Percentiles rank a stretch among this genome's conserved stretches.
Evolutionary conservation across 1,140 invertebrate species (phyloP).

Genomic region (Bombus consobrinus): DNA sequence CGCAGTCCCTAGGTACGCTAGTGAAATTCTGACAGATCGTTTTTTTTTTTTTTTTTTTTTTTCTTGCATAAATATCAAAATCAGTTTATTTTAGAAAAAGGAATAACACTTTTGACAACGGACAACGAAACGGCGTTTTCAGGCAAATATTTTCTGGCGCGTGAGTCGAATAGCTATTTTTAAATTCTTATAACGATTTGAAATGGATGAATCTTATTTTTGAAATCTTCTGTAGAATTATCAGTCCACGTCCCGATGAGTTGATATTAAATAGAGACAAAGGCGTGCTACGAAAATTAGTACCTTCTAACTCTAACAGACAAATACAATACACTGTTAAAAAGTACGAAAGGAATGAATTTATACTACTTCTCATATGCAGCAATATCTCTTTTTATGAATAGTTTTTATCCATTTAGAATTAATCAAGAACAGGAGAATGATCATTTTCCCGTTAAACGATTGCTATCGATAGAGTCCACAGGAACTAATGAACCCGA

Average conservation of each 20-base stretch:
- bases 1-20: constrained; percentile 50
- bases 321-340: constrained; percentile 27
- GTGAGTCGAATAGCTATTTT: constrained; percentile 19
- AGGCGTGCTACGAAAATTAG: constrained; percentile 60
- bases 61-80: not conserved
- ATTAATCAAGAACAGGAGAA: constrained; percentile 46
- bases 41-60: not conserved
- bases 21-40: not conserved
- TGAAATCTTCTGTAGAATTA: constrained; percentile 7
- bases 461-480: constrained; percentile 79
- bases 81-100: constrained; percentile 58
- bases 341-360: constrained; percentile 13
- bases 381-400: not conserved
- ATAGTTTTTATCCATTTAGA: constrained; percentile 4
- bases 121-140: constrained; percentile 60
- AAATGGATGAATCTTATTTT: not conserved
- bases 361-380: not conserved
- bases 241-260: constrained; percentile 57
- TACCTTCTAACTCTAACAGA: constrained; percentile 51
- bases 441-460: constrained; percentile 65
- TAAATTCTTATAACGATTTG: not conserved
- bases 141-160: constrained; percentile 70
- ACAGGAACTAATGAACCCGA: constrained; percentile 78
- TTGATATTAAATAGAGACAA: constrained; percentile 38
- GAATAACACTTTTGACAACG: constrained; percentile 66